Base-by-base conservation (phyloP, 1,140 invertebrate species). In the Meteorus sp. region DNA sequence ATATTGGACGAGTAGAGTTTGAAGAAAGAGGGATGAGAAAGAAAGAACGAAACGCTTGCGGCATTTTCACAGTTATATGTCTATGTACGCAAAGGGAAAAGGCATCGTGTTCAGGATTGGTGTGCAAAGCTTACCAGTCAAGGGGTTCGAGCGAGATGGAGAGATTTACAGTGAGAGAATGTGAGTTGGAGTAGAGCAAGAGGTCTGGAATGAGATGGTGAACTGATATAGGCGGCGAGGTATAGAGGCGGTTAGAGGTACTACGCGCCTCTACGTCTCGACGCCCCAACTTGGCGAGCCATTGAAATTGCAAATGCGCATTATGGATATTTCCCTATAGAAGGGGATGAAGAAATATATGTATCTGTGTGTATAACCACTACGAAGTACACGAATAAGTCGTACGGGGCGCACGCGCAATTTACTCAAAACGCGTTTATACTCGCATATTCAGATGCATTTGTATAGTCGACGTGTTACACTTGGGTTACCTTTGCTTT, bases 301-400 rank as follows among this genome's bases (percentile, higher is more conserved):
- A 78, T 78, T 79, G 76, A 78, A 79, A 78, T 79, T 79, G 77
- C 77, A 79, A 79, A 79, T 79, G 74, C 76, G 75, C 75, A 79
- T 79, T 78, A 79, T 78, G 77, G 74, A 79, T 79, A 79, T 78
- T 78, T 78, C 74, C 73, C 74, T 73, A 71, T 76, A 76, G 72
- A 76, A 71, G 69, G 68, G n/a, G n/a, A n/a, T n/a, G n/a, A 67
- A 62, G 64, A 68, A 66, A 33, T 56, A 43, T 53, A 48, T 62
- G 57, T 63, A 63, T 48, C 41, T 60, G 48, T 63, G 48, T 57
- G 47, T 56, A 57, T 59, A 56, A 63, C 57, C 45, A 39, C 41
- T 15, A 50, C 44, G 29, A 23, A 25, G 27, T 45, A 45, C 48
- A 57, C 45, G 22, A 1, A 6, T 25, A 23, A 13, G 41, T 3